Evolutionary conservation across 2,797 vertebrate species (phyloP).

Genomic region (Onychomys leucogaster): DNA sequence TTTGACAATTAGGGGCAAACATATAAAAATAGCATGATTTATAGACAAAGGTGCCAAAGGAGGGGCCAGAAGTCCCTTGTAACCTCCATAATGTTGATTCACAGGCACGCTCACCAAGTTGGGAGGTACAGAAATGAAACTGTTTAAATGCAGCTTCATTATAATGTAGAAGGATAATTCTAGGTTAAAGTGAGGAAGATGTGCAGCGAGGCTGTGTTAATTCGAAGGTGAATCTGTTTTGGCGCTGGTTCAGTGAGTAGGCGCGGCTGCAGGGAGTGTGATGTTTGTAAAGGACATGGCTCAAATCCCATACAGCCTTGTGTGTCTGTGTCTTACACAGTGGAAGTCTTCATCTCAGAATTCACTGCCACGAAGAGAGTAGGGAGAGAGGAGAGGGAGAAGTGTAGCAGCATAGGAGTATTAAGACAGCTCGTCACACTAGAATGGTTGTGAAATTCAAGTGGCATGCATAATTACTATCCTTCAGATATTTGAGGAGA

Average conservation of each 20-base stretch:
- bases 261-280: background rate
- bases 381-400: background rate
- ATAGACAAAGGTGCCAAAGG: slow-evolving; percentile 26
- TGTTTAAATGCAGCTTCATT: background rate
- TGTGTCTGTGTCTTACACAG: background rate
- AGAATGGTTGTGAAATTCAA: background rate
- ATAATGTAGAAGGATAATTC: background rate
- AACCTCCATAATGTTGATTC: slow-evolving; percentile 7
- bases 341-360: background rate
- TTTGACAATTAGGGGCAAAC: slow-evolving; percentile 59
- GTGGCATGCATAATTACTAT: background rate
- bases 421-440: background rate
- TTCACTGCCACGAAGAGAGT: background rate
- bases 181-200: background rate
- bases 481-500: background rate
- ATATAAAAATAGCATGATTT: slow-evolving; percentile 66
- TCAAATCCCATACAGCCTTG: background rate
- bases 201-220: background rate
- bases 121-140: background rate
- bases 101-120: background rate
- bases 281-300: background rate
- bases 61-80: background rate
- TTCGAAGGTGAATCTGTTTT: background rate
- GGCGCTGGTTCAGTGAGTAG: background rate
- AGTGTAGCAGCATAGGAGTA: background rate